Evolutionary conservation across 2,113 vertebrate species (phyloP).

Genomic region (Glaucomys volans): DNA sequence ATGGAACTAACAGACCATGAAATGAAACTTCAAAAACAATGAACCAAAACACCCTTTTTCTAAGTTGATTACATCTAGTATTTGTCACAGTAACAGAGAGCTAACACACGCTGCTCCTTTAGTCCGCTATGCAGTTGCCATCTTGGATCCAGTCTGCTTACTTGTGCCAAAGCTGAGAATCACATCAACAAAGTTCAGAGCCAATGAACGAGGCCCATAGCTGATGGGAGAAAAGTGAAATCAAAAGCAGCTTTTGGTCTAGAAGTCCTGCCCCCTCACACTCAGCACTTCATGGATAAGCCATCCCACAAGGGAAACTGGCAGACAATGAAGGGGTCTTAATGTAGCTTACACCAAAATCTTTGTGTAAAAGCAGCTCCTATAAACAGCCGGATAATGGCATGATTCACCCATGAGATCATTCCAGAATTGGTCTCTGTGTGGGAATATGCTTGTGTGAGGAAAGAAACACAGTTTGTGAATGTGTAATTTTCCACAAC

Average conservation of each 20-base stretch:
- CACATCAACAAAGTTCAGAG: not conserved
- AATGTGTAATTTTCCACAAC: constrained; percentile 71
- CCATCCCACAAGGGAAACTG: not conserved
- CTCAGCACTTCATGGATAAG: not conserved
- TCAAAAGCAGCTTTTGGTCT: constrained; percentile 30
- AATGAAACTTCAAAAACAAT: not conserved
- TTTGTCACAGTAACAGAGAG: not conserved
- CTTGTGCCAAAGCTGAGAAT: not conserved
- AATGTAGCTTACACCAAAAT: constrained; percentile 44
- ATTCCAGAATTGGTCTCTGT: constrained; percentile 60
- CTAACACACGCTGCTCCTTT: not conserved
- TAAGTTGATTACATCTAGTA: not conserved
- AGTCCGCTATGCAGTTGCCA: not conserved
- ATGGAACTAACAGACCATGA: not conserved
- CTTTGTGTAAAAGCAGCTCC: constrained; percentile 68
- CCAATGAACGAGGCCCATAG: not conserved
- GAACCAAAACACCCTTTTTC: not conserved
- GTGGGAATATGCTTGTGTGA: constrained; percentile 60
- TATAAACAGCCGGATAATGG: constrained; percentile 48
- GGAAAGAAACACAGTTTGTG: constrained; percentile 59
- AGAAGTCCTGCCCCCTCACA: constrained; percentile 17
- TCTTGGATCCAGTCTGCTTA: not conserved
- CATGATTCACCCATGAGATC: constrained; percentile 75
- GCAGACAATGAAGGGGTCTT: constrained; percentile 62
- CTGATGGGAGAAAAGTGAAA: not conserved